phyloP scores from a whole-genome alignment of 2,113 vertebrate species.

The Uropsilus gracilis region DNA sequence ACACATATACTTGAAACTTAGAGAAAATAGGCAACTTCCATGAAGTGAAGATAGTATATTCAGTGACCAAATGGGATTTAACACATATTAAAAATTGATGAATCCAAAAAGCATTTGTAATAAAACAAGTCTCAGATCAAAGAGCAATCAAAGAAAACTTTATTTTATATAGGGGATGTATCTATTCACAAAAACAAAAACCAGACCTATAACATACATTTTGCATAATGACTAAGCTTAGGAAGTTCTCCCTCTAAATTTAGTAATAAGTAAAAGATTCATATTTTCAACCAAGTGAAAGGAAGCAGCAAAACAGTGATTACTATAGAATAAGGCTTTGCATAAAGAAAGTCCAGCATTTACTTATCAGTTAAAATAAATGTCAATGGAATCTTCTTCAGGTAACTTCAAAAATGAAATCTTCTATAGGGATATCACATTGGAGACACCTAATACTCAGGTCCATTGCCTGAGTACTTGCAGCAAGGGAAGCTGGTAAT shows the following conservation, averaged over 20 bases:
- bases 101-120: constrained; percentile 9
- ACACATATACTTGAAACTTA: neutral
- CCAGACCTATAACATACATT: neutral
- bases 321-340: neutral
- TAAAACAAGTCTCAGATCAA: constrained; percentile 7
- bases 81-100: neutral
- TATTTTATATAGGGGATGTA: neutral
- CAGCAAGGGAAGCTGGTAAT: no score
- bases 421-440: no score
- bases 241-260: neutral
- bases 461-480: no score
- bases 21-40: constrained; percentile 30
- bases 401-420: no score
- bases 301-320: neutral
- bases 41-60: neutral
- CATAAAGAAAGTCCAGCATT: constrained; percentile 5
- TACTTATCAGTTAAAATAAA: neutral
- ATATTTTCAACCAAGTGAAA: neutral
- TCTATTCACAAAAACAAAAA: neutral
- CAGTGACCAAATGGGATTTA: neutral
- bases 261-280: neutral
- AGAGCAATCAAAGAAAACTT: neutral
- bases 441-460: no score
- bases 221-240: neutral
- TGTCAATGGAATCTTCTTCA: no score